phyloP scores from a whole-genome alignment of 2,113 vertebrate genomes.

The Amazona guildingii region DNA sequence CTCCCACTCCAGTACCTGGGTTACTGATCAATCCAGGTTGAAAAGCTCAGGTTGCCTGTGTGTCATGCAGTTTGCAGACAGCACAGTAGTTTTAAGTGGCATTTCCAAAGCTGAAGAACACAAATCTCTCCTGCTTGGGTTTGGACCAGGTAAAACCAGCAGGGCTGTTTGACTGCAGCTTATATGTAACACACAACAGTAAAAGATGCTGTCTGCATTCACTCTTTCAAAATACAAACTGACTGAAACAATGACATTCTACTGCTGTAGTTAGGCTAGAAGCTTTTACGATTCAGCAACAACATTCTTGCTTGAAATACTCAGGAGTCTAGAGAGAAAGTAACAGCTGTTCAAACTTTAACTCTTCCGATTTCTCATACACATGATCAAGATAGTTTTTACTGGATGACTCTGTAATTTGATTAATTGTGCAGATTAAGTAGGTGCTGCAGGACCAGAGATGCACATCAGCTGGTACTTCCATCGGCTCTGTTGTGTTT shows the following conservation, averaged over 20 bases:
- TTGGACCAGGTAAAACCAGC: background rate
- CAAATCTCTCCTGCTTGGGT: background rate
- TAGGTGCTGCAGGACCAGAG: background rate
- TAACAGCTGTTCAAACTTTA: background rate
- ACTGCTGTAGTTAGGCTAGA: background rate
- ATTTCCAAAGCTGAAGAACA: background rate
- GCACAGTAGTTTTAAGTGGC: background rate
- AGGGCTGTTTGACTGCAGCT: background rate
- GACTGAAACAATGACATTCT: background rate
- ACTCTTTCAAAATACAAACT: background rate
- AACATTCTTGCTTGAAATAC: background rate
- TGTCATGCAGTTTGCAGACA: background rate
- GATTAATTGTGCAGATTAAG: background rate
- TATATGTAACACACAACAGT: background rate
- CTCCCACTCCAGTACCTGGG: background rate
- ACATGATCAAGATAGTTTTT: background rate
- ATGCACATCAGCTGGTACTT: background rate
- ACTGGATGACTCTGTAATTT: background rate
- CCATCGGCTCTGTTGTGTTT: background rate
- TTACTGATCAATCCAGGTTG: background rate
- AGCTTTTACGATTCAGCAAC: background rate
- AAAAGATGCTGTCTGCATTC: background rate
- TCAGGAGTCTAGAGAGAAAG: background rate
- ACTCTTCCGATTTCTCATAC: background rate
- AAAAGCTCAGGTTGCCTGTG: background rate